Base-by-base conservation (phyloP, 2,888 invertebrate genomes). In the Encarsia formosa region DNA sequence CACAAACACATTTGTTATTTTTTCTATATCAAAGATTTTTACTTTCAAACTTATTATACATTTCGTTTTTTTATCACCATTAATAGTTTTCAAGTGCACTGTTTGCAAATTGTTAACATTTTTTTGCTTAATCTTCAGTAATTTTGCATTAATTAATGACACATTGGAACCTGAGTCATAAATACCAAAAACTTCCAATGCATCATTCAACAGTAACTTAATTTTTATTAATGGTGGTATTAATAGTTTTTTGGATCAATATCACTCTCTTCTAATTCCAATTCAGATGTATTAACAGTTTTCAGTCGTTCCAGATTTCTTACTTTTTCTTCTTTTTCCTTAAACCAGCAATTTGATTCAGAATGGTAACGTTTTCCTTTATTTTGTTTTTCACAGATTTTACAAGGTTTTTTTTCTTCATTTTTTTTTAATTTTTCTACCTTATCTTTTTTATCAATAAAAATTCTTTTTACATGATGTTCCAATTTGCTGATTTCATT, bases 401-500 rank as follows among this genome's bases (percentile, higher is more conserved):
- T 49, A 31, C 55, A 59, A 35, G 56, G 57, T 31, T 35, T 23
- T 35, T 43, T 54, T 35, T 23, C 6, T n/a, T 41, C 8, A 3
- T 19, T 5, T 47, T 26, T 48, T 32, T 22, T 29, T 29, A 16
- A 37, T 35, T 9, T 9, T 8, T 15, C 13, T 40, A 24, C 15
- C 2, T 43, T 29, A 20, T 31, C 5, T 5, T 1, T 29, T 70
- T 77, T 77, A 2, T 43, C 26, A 24, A 46, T 29, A 44, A 46
- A 49, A 57, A 49, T 52, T 54, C 35, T 54, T 20, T 46, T 38
- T 24, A 37, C 35, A 26, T 42, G 19, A 20, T 26, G 51, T 63
- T 66, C 60, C 52, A 61, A 59, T 45, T 35, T 63, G 37, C 60
- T 57, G 58, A 65, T 56, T 53, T 65, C 64, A 56, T 57, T 51